Evolutionary conservation across 2,888 invertebrate genomes (phyloP), one percentile per base, ranked within the genome.

Genomic region (Diarsia brunnea): DNA sequence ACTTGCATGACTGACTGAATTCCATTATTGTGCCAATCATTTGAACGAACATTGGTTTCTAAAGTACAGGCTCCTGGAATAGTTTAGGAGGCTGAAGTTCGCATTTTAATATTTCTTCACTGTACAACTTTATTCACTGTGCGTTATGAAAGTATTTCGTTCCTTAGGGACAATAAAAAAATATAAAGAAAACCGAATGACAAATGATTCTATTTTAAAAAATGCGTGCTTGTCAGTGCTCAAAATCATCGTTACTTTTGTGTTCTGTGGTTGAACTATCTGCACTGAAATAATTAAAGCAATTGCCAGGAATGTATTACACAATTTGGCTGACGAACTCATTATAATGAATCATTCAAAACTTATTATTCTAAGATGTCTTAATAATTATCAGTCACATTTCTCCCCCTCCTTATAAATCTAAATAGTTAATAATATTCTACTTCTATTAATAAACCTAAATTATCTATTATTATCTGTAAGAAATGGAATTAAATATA

Each of bases 391-490:
- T 49, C n/a, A 84, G 69, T 66, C 51, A 67, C 64, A 67, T 66
- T 69, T 83, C 74, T 78, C 70, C 81, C 78, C 63, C 76, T 85
- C 81, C 64, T n/a, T 68, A 24, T 61, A 75, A 72, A 68, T 73
- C 73, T 79, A 83, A 24, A 69, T 64, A 79, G 65, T 69, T 21
- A 60, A 67, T 69, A 55, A 72, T 77, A 61, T 45, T 84, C 86
- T 86, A 86, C 86, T 47, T 74, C 87, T 86, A 86, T 73, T 61
- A 70, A 73, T 38, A 72, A 67, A 81, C 82, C 75, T 84, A 87
- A 68, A 63, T 68, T 63, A 71, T 73, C 87, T 87, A 82, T 72
- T 51, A 53, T 58, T 74, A 74, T 77, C 64, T 70, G 73, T 70
- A 73, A 72, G 64, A 86, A 79, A 81, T 65, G 1, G 8, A 63